Evolutionary conservation across 2,113 vertebrate species (phyloP).

Genomic region (Siniperca chuatsi): DNA sequence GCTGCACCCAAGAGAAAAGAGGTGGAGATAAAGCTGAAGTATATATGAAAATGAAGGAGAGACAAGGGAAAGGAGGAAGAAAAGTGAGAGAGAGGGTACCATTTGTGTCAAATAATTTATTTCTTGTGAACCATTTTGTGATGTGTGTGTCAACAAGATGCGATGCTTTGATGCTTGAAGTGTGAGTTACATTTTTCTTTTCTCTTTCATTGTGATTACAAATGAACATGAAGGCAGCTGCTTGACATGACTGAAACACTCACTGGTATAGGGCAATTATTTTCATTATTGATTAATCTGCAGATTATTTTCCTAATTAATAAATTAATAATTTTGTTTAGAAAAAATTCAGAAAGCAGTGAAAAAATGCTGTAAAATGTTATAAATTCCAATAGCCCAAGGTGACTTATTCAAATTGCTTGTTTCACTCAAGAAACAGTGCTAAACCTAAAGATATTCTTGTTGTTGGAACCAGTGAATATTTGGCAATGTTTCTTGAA

Average conservation of each 20-base stretch:
- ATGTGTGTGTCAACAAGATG: background rate
- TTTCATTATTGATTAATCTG: background rate
- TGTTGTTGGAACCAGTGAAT: background rate
- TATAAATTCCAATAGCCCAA: background rate
- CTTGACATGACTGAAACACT: background rate
- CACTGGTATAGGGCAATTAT: background rate
- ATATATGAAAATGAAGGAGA: slow-evolving; percentile 26
- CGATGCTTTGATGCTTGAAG: background rate
- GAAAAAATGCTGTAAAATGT: background rate
- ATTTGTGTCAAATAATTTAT: background rate
- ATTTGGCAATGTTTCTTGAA: background rate
- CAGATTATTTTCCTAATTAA: background rate
- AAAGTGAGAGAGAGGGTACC: background rate
- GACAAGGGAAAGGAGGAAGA: background rate
- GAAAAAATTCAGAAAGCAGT: background rate
- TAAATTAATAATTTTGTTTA: background rate
- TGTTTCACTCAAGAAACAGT: background rate
- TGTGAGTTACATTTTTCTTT: background rate
- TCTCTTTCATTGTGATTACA: background rate
- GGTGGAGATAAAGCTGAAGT: slow-evolving; percentile 36
- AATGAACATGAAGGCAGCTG: background rate
- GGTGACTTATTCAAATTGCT: background rate
- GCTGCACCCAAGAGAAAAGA: slow-evolving; percentile 49
- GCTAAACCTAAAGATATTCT: background rate
- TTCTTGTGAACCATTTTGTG: background rate